Conservation (phyloP, 2,113 vertebrate species). For the Alexandromys fortis region DNA sequence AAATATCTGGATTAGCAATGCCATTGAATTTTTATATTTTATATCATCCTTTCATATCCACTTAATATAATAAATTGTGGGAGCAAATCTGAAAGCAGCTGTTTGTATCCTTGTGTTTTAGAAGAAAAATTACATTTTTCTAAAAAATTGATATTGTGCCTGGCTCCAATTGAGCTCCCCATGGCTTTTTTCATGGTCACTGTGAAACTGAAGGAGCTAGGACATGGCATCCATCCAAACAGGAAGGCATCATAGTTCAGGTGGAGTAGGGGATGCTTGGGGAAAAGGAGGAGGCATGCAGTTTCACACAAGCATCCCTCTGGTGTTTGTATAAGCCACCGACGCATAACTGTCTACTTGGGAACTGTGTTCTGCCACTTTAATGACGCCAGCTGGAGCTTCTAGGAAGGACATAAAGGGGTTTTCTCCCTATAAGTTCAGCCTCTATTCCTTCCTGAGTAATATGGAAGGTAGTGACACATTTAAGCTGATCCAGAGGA, state of each 20-base stretch:
- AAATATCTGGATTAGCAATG: conserved; percentile 22
- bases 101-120: neutral
- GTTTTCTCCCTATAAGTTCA: neutral
- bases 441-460: neutral
- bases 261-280: neutral
- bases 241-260: neutral
- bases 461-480: neutral
- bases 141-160: neutral
- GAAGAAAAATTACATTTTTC: neutral
- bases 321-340: neutral
- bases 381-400: neutral
- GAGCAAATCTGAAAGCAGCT: neutral
- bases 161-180: neutral
- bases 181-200: neutral
- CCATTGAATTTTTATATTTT: neutral
- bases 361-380: neutral
- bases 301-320: neutral
- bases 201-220: neutral
- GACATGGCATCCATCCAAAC: neutral
- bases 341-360: neutral
- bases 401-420: neutral
- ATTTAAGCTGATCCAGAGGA: neutral
- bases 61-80: neutral
- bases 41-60: neutral
- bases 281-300: neutral